These are phyloP conservation scores for Dascyllus trimaculatus DNA, from an alignment of 2,113 vertebrate species.

Conservation along the genomic window DNA sequence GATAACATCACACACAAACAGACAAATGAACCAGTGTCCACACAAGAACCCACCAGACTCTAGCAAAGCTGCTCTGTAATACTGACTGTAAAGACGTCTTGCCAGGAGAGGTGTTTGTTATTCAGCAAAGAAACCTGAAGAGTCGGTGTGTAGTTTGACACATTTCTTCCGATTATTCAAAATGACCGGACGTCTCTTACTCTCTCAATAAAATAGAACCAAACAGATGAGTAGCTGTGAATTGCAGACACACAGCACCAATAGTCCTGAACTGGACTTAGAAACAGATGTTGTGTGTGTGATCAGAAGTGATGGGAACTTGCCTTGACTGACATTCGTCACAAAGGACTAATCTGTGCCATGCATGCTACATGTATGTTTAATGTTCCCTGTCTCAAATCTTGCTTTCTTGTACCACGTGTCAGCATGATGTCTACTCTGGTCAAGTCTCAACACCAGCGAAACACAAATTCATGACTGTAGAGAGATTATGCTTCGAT, in stretches of 20 bases:
- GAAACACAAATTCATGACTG: background rate
- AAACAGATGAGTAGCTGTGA: background rate
- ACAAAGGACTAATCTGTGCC: background rate
- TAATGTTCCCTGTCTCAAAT: background rate
- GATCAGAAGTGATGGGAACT: background rate
- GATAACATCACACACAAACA: slow-evolving; percentile 12
- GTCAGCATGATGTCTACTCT: background rate
- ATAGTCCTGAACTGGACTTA: slow-evolving; percentile 31
- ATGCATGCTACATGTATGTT: background rate
- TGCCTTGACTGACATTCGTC: background rate
- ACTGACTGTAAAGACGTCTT: background rate
- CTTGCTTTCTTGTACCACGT: background rate
- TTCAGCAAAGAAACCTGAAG: slow-evolving; percentile 12
- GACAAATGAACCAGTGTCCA: background rate
- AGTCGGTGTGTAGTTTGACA: background rate
- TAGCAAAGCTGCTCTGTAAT: slow-evolving; percentile 19
- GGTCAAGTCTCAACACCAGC: background rate
- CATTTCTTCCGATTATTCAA: background rate
- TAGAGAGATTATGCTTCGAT: background rate
- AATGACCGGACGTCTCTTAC: background rate
- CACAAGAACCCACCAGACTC: background rate
- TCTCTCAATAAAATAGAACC: slow-evolving; percentile 4
- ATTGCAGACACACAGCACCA: background rate
- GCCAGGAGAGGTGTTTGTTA: background rate
- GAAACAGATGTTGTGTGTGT: background rate